These are phyloP conservation scores for Aix galericulata DNA, from an alignment of 2,113 vertebrate species.

Conservation along the genomic window DNA sequence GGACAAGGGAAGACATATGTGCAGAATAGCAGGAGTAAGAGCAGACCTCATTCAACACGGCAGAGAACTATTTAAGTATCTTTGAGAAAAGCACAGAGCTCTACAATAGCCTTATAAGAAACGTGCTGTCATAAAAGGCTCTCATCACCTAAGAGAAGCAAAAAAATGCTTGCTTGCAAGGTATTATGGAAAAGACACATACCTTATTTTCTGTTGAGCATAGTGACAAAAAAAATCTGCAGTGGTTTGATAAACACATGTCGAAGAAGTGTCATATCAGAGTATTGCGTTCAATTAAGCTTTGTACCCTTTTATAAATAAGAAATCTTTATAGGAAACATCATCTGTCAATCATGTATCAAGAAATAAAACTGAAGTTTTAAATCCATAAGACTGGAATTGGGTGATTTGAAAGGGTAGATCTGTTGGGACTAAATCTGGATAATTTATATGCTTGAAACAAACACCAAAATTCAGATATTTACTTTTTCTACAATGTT, in stretches of 20 bases:
- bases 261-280: neutral
- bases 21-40: neutral
- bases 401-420: neutral
- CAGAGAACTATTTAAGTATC: neutral
- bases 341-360: neutral
- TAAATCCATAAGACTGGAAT: neutral
- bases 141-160: neutral
- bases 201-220: neutral
- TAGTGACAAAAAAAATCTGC: neutral
- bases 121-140: neutral
- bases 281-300: neutral
- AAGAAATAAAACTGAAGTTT: neutral
- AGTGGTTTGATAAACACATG: neutral
- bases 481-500: neutral
- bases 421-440: neutral
- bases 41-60: neutral
- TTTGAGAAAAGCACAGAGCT: neutral
- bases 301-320: neutral
- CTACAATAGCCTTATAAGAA: neutral
- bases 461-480: neutral
- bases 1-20: rapidly evolving
- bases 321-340: neutral
- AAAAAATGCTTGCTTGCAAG: neutral
- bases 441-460: neutral
- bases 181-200: neutral